Evolutionary conservation across 2,113 vertebrate genomes (phyloP), one percentile per base, ranked within the genome.

Genomic region (Peromyscus polionotus): DNA sequence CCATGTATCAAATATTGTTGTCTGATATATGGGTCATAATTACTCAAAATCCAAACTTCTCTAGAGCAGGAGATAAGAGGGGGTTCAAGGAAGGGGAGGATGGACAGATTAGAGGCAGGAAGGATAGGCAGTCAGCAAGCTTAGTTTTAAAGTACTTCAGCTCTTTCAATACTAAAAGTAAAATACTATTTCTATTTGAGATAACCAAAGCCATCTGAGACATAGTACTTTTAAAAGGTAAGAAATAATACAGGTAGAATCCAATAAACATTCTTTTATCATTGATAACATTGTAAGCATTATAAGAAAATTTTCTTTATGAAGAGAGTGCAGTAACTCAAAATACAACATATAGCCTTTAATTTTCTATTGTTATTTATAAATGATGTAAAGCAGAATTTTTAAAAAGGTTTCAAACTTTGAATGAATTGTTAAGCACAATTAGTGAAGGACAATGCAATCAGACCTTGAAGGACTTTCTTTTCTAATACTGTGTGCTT

Each of bases 361-460:
- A 95, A 96, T 98, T 95, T 97, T 72, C 96, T 97, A 92, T 94
- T 96, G 68, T 96, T 98, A 97, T 96, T 98, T 98, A 95, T 96
- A 97, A 98, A 77, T 68, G 75, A 80, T 81, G 12, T 75, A 84
- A 97, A 97, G 68, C n/a, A 90, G 45, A 51, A 87, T 95, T 93
- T 87, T 67, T 73, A 70, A 93, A 91, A 97, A 61, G 5, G 6
- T 83, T 93, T 97, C 61, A 89, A 97, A 96, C 61, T 97, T 93
- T 92, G 85, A 98, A 97, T 97, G 97, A 95, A 96, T 96, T 92
- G 45, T 83, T 97, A 95, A 75, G 81, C 48, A 97, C 92, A 97
- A 97, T 97, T 98, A 98, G 80, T 93, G 72, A 97, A 98, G 96
- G 97, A 95, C 96, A 97, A 97, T 91, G 97, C 57, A 98, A 97